These are phyloP conservation scores for Mastacembelus armatus DNA, from an alignment of 2,797 vertebrate genomes.

Conservation along the genomic window DNA sequence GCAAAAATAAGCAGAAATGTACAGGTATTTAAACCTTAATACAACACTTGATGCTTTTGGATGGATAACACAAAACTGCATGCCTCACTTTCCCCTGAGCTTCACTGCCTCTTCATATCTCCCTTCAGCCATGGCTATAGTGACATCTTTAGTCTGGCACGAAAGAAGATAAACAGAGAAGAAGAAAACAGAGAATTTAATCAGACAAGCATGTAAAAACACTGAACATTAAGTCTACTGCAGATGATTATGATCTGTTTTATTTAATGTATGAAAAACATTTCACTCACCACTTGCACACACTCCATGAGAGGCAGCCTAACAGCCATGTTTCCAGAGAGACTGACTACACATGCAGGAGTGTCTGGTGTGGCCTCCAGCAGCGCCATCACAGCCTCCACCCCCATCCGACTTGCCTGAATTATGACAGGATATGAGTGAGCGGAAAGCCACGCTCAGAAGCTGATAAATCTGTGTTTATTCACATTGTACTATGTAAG, in stretches of 20 bases:
- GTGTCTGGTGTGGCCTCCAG: constrained; percentile 92
- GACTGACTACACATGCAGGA: constrained; percentile 95
- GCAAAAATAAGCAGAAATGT: constrained; percentile 14
- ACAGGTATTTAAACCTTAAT: constrained; percentile 18
- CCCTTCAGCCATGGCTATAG: constrained; percentile 90
- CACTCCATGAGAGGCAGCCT: constrained; percentile 94
- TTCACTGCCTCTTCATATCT: constrained; percentile 90
- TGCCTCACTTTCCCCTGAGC: constrained; percentile 91
- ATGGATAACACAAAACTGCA: constrained; percentile 17
- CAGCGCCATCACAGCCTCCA: constrained; percentile 94
- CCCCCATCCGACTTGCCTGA: constrained; percentile 95
- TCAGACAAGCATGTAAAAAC: not conserved
- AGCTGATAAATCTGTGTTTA: not conserved
- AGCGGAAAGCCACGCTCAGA: not conserved
- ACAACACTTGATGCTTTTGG: not conserved
- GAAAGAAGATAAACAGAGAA: constrained; percentile 3
- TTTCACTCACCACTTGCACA: constrained; percentile 90
- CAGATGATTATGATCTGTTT: not conserved
- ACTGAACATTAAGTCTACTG: not conserved
- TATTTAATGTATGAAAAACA: not conserved
- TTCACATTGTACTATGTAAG: not conserved
- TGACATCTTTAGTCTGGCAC: constrained; percentile 93
- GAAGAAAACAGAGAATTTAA: not conserved
- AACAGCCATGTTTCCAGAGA: constrained; percentile 93
- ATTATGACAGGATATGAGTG: constrained; percentile 2